Evolutionary conservation across 2,113 vertebrate genomes (phyloP).

Genomic region (Callopanchax toddi): DNA sequence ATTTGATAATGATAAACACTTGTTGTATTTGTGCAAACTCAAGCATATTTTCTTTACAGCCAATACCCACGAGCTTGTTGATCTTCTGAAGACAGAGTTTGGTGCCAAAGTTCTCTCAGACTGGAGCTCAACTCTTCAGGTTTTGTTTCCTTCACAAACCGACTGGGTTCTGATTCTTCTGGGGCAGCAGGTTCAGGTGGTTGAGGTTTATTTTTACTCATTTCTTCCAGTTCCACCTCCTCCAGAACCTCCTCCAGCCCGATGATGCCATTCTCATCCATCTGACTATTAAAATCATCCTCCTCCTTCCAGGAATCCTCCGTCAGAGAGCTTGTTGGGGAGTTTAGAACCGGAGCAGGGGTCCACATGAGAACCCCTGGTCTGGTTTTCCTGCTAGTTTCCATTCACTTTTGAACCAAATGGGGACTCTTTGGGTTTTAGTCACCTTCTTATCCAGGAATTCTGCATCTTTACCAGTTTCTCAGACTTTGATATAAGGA

Average conservation of each 20-base stretch:
- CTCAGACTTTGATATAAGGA: conserved; percentile 3
- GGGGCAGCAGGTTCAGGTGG: conserved; percentile 19
- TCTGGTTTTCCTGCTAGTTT: conserved; percentile 38
- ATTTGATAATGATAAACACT: too few species aligned
- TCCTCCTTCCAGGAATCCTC: conserved; percentile 60
- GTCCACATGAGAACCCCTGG: conserved; percentile 45
- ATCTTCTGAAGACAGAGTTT: background rate
- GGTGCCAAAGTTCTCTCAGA: conserved; percentile 28
- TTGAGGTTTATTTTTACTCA: conserved; percentile 10
- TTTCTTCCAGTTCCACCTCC: conserved; percentile 17
- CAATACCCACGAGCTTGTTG: conserved; percentile 45
- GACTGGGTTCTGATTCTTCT: conserved; percentile 3
- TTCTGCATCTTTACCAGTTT: conserved; percentile 10
- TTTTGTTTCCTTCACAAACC: background rate
- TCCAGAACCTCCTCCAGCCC: conserved; percentile 58
- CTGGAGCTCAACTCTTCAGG: conserved; percentile 46
- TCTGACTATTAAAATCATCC: conserved; percentile 63
- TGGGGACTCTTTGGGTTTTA: conserved; percentile 12
- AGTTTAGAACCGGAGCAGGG: conserved; percentile 37
- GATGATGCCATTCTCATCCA: conserved; percentile 82
- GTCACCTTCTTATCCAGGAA: conserved; percentile 27
- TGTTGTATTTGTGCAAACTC: too few species aligned
- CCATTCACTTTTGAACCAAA: conserved; percentile 23
- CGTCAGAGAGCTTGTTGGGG: conserved; percentile 45
- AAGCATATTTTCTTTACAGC: background rate